Evolutionary conservation across 2,888 invertebrate genomes (phyloP).

Genomic region (Exephanes ischioxanthus): DNA sequence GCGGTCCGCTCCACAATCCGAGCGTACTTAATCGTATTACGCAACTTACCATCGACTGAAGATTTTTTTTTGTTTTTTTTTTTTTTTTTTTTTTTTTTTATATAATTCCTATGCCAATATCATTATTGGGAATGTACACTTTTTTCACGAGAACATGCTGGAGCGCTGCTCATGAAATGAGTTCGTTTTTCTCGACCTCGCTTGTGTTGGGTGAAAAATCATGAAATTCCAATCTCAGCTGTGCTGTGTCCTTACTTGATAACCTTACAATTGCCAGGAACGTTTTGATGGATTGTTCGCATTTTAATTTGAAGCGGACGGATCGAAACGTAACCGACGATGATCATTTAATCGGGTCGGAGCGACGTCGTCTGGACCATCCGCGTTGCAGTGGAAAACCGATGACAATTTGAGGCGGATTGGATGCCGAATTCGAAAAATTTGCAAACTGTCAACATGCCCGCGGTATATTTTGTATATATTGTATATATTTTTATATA

Average conservation of each 20-base stretch:
- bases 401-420: too few species aligned
- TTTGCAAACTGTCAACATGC: too few species aligned
- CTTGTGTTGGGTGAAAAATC: not conserved
- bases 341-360: too few species aligned
- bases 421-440: too few species aligned
- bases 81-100: slow-evolving; percentile 2
- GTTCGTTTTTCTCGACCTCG: not conserved
- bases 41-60: slow-evolving; percentile 18
- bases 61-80: slow-evolving; percentile 13
- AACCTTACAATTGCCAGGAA: not conserved
- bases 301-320: not conserved
- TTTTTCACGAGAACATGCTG: not conserved
- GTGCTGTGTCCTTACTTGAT: not conserved
- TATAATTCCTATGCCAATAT: not conserved
- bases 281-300: not conserved
- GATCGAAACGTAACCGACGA: not conserved
- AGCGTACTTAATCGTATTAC: slow-evolving; percentile 28
- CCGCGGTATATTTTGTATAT: too few species aligned
- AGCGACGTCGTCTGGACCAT: too few species aligned
- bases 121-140: not conserved
- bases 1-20: slow-evolving; percentile 34
- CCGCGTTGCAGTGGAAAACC: too few species aligned
- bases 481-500: too few species aligned
- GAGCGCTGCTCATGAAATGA: not conserved
- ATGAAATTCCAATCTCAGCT: not conserved